Base-by-base conservation (phyloP, 1,140 invertebrate genomes). In the Tribolium madens region DNA sequence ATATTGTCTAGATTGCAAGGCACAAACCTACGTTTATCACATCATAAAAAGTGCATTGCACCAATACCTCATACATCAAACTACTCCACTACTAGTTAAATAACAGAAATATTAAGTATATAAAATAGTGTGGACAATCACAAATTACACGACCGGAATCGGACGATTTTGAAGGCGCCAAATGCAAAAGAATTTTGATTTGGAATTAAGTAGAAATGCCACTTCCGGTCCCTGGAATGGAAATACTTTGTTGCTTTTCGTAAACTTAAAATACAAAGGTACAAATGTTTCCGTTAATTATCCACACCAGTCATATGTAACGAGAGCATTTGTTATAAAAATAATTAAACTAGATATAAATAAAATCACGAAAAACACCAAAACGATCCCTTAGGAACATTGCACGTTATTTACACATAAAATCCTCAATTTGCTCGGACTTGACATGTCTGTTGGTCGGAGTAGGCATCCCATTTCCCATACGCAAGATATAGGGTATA, bases 401-500 rank as follows among this genome's bases (percentile, higher is more conserved):
- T 75, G 52, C 52, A 75, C 53, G 7, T 81, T 75, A 83, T 83
- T 84, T 84, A 76, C 82, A 84, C 47, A 76, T 42, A 81, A 83
- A 84, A 18, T 84, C 83, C 14, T 84, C 82, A 15, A 83, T 53
- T 26, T 82, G 79, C 78, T 85, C 84, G 6, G 80, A 76, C 78
- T 84, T 84, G 0, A 85, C 80, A 70, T 80, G 81, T 77, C 82
- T 76, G 70, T 77, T 80, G 14, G n/a, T 72, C 47, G 73, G 53
- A 68, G 64, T 70, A 15, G 72, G 53, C 36, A 75, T 42, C 46
- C 76, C 77, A 31, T 76, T 81, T n/a, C 87, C 92, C 92, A 96
- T 95, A 79, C 92, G 92, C 73, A 98, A 89, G 83, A 98, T 93
- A 84, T 96, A 97, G 73, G 96, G 96, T 85, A 98, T 95, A 78